Percentiles rank a stretch among this genome's conserved stretches.
Evolutionary conservation across 2,113 vertebrate genomes (phyloP).

Genomic region (Fregata magnificens): DNA sequence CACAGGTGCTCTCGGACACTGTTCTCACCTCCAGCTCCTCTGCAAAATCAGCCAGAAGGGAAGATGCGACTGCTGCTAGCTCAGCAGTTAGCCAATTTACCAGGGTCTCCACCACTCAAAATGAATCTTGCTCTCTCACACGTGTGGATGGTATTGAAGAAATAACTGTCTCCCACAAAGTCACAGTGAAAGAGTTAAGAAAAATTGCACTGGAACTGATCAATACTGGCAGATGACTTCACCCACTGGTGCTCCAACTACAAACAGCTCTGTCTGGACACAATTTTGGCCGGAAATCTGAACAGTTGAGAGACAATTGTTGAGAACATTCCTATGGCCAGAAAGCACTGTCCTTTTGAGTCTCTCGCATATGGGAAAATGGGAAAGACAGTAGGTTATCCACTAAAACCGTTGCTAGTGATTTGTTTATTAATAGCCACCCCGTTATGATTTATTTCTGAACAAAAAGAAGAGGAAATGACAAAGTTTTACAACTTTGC

Average conservation of each 20-base stretch:
- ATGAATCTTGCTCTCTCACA: background rate
- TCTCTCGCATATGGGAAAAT: background rate
- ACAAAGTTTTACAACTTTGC: background rate
- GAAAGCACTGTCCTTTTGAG: background rate
- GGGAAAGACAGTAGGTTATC: background rate
- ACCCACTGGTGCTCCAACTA: background rate
- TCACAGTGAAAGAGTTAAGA: background rate
- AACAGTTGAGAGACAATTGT: background rate
- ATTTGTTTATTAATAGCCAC: background rate
- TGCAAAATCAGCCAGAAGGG: background rate
- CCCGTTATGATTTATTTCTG: background rate
- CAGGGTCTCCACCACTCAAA: background rate
- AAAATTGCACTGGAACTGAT: background rate
- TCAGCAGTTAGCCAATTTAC: background rate
- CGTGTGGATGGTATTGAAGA: fast-evolving
- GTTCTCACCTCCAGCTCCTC: background rate
- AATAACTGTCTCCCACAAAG: background rate
- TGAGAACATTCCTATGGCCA: background rate
- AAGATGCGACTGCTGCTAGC: background rate
- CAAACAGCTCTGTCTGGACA: background rate
- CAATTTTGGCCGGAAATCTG: background rate
- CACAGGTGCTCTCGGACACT: background rate
- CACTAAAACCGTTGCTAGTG: background rate
- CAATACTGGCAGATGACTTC: background rate
- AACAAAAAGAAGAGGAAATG: background rate